Evolutionary conservation across 2,888 invertebrate genomes (phyloP), one percentile per base, ranked within the genome.

Genomic region (Dasysyrphus tricinctus): DNA sequence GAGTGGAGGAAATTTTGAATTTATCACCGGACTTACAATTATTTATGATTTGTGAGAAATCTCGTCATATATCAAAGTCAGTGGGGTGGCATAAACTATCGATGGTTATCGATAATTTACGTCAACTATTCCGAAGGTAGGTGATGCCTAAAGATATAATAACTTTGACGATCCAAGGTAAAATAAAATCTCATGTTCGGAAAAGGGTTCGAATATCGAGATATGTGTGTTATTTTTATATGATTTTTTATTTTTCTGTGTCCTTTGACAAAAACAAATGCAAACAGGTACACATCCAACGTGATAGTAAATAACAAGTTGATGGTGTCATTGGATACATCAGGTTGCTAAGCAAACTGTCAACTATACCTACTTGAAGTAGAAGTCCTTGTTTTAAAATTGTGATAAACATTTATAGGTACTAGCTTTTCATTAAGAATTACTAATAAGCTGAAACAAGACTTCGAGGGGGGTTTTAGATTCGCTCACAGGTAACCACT

Each of bases 11-110:
- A 90, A 91, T 90, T 90, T 91, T 89, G 90, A 91, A 92, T 91
- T 91, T 91, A 91, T 92, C 91, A 90, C 90, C 90, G 90, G 90
- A 91, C 91, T 91, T 91, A 89, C 90, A 89, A 91, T 91, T 91
- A 92, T 92, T 91, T 91, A 91, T 91, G 61, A 34, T 82, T 57
- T 75, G 61, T 83, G 73, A 70, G 83, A 72, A 70, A 74, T 57
- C 39, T 72, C 61, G 51, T 83, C 69, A 75, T 79, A 75, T 70
- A 79, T 83, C 83, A 63, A 75, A 77, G 56, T 69, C 86, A 89
- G 90, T 89, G 89, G 89, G 89, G 89, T 90, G 91, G 91, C 90
- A 90, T 91, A 91, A 91, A 91, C 90, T 91, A 91, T 91, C 90
- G 91, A 90, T 91, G 72, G 51, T 69, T 72, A 85, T 85, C 85